Conservation (phyloP, 2,888 invertebrate genomes). For the Sphecodes monilicornis region DNA sequence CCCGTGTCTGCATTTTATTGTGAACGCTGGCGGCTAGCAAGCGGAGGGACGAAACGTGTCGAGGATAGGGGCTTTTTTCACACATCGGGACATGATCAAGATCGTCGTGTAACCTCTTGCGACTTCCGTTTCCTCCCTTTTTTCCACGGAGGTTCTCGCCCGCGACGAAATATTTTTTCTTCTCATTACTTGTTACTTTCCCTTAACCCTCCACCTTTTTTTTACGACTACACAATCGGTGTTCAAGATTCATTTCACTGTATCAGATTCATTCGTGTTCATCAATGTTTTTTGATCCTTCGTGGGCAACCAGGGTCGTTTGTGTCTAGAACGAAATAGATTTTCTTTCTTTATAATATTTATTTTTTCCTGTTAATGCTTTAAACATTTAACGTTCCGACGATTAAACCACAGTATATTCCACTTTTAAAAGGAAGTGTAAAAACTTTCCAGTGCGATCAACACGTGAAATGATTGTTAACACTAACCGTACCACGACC, state of each 20-base stretch:
- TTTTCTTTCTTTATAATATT: no score
- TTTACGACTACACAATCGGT: neutral
- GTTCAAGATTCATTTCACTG: neutral
- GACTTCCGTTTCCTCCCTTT: constrained; percentile 55
- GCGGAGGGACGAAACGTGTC: constrained; percentile 21
- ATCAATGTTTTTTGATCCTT: neutral
- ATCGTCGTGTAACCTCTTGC: constrained; percentile 46
- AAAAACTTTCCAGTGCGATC: no score
- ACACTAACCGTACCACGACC: no score
- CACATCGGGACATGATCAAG: constrained; percentile 65
- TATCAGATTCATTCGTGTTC: neutral
- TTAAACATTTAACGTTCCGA: no score
- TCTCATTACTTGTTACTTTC: neutral
- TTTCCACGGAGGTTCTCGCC: neutral
- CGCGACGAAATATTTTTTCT: neutral
- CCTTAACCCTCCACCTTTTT: neutral
- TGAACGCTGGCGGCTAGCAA: constrained; percentile 43
- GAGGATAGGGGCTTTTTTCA: constrained; percentile 21
- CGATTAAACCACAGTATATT: no score
- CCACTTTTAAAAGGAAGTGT: no score
- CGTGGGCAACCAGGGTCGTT: no score
- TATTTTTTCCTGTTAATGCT: no score
- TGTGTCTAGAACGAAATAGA: no score
- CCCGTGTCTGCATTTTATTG: constrained; percentile 65
- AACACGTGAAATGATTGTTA: no score